phyloP scores from a whole-genome alignment of 2,888 invertebrate genomes.

The Cataglyphis cursor region DNA sequence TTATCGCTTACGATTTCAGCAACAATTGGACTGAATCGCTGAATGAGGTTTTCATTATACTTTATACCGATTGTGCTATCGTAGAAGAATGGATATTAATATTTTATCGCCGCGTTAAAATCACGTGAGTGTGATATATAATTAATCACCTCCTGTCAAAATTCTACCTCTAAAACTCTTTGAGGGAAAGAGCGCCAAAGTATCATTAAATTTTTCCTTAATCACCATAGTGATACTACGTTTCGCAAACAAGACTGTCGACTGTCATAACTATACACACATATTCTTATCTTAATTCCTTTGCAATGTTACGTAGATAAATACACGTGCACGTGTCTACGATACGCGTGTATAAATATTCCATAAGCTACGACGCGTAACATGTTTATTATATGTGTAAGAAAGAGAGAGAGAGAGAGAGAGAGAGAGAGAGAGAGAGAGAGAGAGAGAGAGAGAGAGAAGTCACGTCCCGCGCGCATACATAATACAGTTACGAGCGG shows the following conservation, averaged over 20 bases:
- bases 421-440: no score
- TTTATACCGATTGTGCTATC: not conserved
- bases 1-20: not conserved
- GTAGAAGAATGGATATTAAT: constrained; percentile 19
- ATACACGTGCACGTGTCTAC: constrained; percentile 8
- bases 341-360: constrained; percentile 7
- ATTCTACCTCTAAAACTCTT: not conserved
- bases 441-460: not conserved
- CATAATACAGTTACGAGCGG: constrained; percentile 47
- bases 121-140: not conserved
- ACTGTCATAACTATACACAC: not conserved
- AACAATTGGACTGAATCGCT: no score
- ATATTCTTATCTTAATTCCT: constrained; percentile 45
- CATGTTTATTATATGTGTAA: constrained; percentile 37
- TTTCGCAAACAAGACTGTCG: not conserved
- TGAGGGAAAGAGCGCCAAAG: no score
- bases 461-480: constrained; percentile 38
- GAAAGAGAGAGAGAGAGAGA: not conserved
- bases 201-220: not conserved
- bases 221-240: not conserved
- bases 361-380: constrained; percentile 3
- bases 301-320: constrained; percentile 8
- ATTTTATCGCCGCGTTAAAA: constrained; percentile 6
- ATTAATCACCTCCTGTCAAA: not conserved
- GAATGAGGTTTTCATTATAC: constrained; percentile 12